phyloP scores from a whole-genome alignment of 1,140 invertebrate genomes.

The Halesus radiatus region DNA sequence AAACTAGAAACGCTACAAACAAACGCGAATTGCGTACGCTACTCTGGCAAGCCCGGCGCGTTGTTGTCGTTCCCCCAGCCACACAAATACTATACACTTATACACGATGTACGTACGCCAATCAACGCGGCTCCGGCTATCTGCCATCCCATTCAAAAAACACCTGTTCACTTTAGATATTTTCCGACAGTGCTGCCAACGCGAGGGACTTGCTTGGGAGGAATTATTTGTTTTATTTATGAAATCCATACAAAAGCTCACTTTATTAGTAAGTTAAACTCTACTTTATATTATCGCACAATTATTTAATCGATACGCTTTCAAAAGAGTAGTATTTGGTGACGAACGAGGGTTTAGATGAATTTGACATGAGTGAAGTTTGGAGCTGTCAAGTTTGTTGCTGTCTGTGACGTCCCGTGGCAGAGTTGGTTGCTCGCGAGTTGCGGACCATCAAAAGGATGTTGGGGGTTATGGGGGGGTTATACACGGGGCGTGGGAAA shows the following conservation, averaged over 20 bases:
- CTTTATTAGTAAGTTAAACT: not conserved
- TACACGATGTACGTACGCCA: conserved; percentile 37
- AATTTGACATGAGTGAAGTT: conserved; percentile 43
- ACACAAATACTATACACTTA: conserved; percentile 39
- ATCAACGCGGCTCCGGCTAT: conserved; percentile 47
- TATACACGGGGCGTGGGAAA: conserved; percentile 83
- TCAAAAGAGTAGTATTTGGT: not conserved
- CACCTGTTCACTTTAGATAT: conserved; percentile 76
- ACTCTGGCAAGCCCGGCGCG: conserved; percentile 13
- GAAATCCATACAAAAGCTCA: not conserved
- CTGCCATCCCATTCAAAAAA: conserved; percentile 73
- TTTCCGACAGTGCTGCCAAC: conserved; percentile 76
- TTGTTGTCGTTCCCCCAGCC: conserved; percentile 38
- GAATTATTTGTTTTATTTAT: conserved; percentile 31
- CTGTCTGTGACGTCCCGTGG: conserved; percentile 50
- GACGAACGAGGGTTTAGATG: not conserved
- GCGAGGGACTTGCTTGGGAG: not conserved
- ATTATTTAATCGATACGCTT: not conserved
- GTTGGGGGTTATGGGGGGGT: conserved; percentile 83
- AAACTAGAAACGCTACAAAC: conserved; percentile 30
- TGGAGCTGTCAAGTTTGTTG: conserved; percentile 41
- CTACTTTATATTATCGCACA: not conserved
- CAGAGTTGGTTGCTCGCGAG: conserved; percentile 60
- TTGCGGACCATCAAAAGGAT: conserved; percentile 71
- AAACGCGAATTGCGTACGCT: conserved; percentile 22